Evolutionary conservation across 2,113 vertebrate genomes (phyloP).

Genomic region (Thamnophis sirtalis): DNA sequence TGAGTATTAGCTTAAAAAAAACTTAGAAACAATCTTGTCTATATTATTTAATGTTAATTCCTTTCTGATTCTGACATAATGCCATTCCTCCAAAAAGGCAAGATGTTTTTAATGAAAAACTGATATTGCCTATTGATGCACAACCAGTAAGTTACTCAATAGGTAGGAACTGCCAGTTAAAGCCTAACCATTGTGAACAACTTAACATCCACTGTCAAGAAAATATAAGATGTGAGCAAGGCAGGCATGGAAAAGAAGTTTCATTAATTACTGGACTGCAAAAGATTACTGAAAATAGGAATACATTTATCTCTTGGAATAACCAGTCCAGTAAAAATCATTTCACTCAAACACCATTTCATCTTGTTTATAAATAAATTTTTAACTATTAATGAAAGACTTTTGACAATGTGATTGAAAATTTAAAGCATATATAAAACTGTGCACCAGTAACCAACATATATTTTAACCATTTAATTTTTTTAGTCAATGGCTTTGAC

Average conservation of each 20-base stretch:
- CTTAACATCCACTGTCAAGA: neutral
- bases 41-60: constrained; percentile 19
- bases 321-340: constrained; percentile 35
- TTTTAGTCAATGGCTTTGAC: neutral
- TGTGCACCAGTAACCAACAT: constrained; percentile 20
- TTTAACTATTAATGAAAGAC: neutral
- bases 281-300: neutral
- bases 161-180: constrained; percentile 26
- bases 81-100: neutral
- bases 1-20: neutral
- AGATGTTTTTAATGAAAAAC: neutral
- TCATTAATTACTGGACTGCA: constrained; percentile 21
- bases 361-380: neutral
- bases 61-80: neutral
- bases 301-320: constrained; percentile 27
- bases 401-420: constrained; percentile 47
- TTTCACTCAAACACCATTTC: constrained; percentile 17
- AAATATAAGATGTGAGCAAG: constrained; percentile 28
- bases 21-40: neutral
- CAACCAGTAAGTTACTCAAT: constrained; percentile 26
- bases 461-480: constrained; percentile 20
- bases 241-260: constrained; percentile 26
- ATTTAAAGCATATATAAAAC: neutral
- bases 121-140: constrained; percentile 17
- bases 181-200: constrained; percentile 32